These are phyloP conservation scores for Rafetus swinhoei DNA, from an alignment of 2,113 vertebrate species.

Conservation along the genomic window DNA sequence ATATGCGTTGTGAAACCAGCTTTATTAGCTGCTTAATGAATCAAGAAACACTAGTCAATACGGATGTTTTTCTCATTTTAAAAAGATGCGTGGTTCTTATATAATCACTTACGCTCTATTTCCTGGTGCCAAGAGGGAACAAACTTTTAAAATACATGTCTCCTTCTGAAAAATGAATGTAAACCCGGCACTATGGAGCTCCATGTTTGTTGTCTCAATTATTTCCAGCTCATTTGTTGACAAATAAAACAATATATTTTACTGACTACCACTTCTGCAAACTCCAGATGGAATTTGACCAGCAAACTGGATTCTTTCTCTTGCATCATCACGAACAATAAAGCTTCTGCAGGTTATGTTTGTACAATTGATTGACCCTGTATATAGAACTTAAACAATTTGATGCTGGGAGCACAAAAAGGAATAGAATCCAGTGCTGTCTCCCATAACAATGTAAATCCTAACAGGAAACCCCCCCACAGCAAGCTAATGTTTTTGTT, in stretches of 20 bases:
- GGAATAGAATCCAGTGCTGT: not conserved
- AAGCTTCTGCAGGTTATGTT: not conserved
- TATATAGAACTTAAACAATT: not conserved
- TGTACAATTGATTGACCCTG: not conserved
- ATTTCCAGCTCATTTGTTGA: not conserved
- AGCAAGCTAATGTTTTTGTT: not conserved
- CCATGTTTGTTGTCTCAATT: not conserved
- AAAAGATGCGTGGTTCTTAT: not conserved
- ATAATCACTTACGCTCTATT: not conserved
- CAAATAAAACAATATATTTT: not conserved
- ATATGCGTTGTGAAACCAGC: not conserved
- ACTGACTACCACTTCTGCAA: not conserved
- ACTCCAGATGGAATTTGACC: not conserved
- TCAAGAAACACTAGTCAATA: not conserved
- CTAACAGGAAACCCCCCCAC: not conserved
- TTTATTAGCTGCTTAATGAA: not conserved
- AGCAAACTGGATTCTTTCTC: not conserved
- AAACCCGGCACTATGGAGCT: not conserved
- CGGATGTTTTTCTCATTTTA: not conserved
- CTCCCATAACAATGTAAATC: not conserved
- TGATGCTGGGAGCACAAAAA: not conserved
- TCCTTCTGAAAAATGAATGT: not conserved
- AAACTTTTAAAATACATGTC: not conserved
- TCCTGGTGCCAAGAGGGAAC: not conserved
- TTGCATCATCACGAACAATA: not conserved